Evolutionary conservation across 2,797 vertebrate species (phyloP), one percentile per base, ranked within the genome.

Genomic region (Perodicticus potto): DNA sequence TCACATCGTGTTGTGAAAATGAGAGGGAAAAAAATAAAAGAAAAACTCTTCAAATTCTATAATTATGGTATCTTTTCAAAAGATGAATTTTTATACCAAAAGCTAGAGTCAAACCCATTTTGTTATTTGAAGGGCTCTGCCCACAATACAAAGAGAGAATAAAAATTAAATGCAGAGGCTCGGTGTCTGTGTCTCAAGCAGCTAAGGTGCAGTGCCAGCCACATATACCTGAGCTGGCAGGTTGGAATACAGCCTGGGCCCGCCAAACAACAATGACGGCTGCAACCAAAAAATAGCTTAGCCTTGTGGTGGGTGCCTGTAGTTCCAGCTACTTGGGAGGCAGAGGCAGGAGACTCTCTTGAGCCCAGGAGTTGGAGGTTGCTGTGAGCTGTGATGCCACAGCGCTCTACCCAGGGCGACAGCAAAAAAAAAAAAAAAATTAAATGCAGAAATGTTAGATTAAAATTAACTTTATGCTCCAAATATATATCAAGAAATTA

Each of bases 371-470:
- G 45, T 45, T 45, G 45, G 45, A 45, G 45, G 45, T 45, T 45
- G 45, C 45, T 45, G 8, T 45, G 45, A 45, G 45, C 45, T 45
- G 45, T 45, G 45, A 45, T 45, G 45, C 45, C 10, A 45, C 45
- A 45, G 45, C 45, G 10, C 45, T 45, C 45, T 45, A 11, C 10
- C 9, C 45, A 45, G 45, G 45, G 45, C 2, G 45, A 45, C 8
- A 45, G 45, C 32, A 83, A 40, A 72, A 53, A 49, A 43, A 45
- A 90, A 96, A 82, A 49, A 55, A 92, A 95, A 81, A 93, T 53
- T 34, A 80, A 96, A 93, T 37, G 57, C 40, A 95, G 40, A 86
- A 91, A 90, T 92, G 61, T 13, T 43, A 84, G 91, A 78, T 73
- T 57, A 84, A 95, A 96, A 89, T 55, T 32, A 94, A 73, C 11